phyloP scores from a whole-genome alignment of 2,888 invertebrate species.

The Crematogaster levior region DNA sequence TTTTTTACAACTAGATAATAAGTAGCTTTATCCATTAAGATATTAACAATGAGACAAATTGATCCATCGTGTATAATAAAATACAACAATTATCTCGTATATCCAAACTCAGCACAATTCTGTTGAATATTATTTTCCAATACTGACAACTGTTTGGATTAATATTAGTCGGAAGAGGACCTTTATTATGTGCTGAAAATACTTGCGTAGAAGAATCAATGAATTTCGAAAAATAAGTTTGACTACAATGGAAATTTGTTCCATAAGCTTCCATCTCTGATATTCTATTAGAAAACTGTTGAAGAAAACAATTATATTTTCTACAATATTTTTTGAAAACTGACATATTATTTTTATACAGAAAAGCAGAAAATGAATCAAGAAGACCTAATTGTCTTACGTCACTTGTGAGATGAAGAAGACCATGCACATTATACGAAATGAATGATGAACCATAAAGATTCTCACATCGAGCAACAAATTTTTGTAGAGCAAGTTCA shows the following conservation, averaged over 20 bases:
- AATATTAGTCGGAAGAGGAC: conserved; percentile 8
- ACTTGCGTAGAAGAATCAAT: conserved; percentile 29
- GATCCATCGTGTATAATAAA: conserved; percentile 22
- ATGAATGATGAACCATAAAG: conserved; percentile 66
- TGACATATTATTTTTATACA: conserved; percentile 60
- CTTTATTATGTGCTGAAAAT: conserved; percentile 4
- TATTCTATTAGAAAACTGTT: conserved; percentile 15
- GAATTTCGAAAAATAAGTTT: conserved; percentile 13
- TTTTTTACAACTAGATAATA: conserved; percentile 20
- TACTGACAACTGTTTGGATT: conserved; percentile 8
- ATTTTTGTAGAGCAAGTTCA: conserved; percentile 5
- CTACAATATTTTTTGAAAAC: conserved; percentile 41
- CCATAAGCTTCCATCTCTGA: background rate
- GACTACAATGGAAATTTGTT: background rate
- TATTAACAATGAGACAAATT: conserved; percentile 21
- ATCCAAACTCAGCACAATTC: conserved; percentile 10
- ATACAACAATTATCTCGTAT: conserved; percentile 34
- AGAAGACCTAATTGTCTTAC: conserved; percentile 61
- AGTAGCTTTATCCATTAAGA: background rate
- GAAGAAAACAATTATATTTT: conserved; percentile 46
- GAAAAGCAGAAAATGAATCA: conserved; percentile 62
- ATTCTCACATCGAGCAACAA: conserved; percentile 1
- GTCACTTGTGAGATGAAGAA: conserved; percentile 73
- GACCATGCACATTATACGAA: conserved; percentile 74
- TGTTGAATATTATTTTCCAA: background rate